Evolutionary conservation across 1,140 invertebrate genomes (phyloP), one percentile per base, ranked within the genome.

Genomic region (Atopsyche davidsoni): DNA sequence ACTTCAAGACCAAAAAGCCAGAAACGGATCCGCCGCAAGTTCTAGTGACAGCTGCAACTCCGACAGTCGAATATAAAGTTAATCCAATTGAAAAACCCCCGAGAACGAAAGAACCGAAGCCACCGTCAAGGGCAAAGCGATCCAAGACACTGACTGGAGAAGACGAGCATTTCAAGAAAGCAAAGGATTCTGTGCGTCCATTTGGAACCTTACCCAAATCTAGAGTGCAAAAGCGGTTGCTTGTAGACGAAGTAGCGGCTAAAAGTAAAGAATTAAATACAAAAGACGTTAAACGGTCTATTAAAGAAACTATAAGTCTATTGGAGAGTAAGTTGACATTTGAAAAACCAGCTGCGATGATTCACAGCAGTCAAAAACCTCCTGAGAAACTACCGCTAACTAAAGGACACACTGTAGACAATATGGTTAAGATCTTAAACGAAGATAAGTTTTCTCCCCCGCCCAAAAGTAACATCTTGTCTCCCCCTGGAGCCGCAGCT

Each of bases 311-410:
- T 28, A 67, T 75, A 35, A 51, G 64, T 52, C 66, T 69, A 57
- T 64, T 74, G n/a, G 68, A 75, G 61, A 65, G 75, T 62, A 67
- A 75, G 68, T 7, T 58, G 56, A 31, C 61, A 59, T 63, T 74
- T 44, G 66, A 77, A 67, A 70, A 67, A 43, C 73, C 72, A 55
- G 22, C 62, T 34, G 75, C 77, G 51, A 81, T 80, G 73, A 79
- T 80, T 68, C 80, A 82, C 61, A 81, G 81, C 58, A 82, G 80
- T 56, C 80, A 82, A 64, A 70, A 76, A 59, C 80, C 80, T 9
- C 75, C 75, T 9, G 78, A 81, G 51, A 80, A 79, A 45, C 68
- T 77, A 42, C 78, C 80, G 19, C 62, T 82, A 40, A 82, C 80
- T 17, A 76, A 79, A 64, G 80, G 80, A 11, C 69, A 78, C 23